Conservation (phyloP, 2,888 invertebrate genomes). For the Blomia tropicalis region DNA sequence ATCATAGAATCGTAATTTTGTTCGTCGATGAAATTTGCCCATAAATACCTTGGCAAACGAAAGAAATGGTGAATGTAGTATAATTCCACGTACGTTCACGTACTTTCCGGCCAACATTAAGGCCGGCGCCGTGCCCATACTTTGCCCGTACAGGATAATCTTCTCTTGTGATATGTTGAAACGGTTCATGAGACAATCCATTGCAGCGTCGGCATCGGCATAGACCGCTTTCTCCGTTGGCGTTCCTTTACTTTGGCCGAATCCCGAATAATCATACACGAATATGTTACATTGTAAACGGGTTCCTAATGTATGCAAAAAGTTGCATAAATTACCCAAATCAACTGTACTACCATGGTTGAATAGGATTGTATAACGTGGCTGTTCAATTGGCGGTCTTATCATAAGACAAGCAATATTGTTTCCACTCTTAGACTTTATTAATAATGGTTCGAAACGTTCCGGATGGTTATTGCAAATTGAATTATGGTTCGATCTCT, state of each 20-base stretch:
- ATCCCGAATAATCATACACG: conserved; percentile 22
- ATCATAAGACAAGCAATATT: conserved; percentile 18
- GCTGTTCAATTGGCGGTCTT: background rate
- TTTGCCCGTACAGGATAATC: conserved; percentile 17
- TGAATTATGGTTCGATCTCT: conserved; percentile 4
- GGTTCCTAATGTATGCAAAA: conserved; percentile 5
- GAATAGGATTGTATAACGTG: conserved; percentile 19
- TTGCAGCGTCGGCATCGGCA: conserved; percentile 18
- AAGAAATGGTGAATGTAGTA: conserved; percentile 21
- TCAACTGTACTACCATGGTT: conserved; percentile 20
- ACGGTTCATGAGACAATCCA: background rate
- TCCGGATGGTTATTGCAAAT: conserved; percentile 15
- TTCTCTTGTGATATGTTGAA: conserved; percentile 1
- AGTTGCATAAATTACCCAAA: conserved; percentile 19
- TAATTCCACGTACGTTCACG: conserved; percentile 3
- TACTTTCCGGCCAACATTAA: conserved; percentile 4
- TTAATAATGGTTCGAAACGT: conserved; percentile 15
- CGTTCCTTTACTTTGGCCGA: conserved; percentile 11
- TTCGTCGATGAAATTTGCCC: background rate
- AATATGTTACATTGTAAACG: conserved; percentile 19
- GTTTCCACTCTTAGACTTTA: conserved; percentile 1
- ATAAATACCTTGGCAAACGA: conserved; percentile 12
- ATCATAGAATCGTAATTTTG: conserved; percentile 3
- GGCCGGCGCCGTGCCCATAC: conserved; percentile 18
- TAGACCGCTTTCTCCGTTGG: conserved; percentile 19